Base-by-base conservation (phyloP, 2,113 vertebrate genomes). In the Labeo catla region DNA sequence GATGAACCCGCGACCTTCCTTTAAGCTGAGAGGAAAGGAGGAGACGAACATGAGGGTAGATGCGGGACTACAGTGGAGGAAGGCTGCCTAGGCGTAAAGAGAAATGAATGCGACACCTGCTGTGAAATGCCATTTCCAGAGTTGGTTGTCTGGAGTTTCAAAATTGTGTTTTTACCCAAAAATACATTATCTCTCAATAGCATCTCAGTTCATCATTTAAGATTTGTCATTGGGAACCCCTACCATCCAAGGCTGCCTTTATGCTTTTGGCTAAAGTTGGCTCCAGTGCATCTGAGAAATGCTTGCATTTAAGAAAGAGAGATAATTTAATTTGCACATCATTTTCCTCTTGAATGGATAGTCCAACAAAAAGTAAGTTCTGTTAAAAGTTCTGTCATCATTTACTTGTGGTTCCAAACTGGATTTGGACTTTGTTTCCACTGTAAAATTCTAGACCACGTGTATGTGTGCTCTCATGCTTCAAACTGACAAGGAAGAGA, bases 1-100 rank as follows among this genome's bases (percentile, higher is more conserved):
- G 84, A 77, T 83, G 83, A 85, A 84, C 83, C 59, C 23, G 4
- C 21, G 49, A 66, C 83, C 77, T 88, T 52, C 68, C 34, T 76
- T 84, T 74, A 28, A 84, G 81, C 76, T 54, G 54, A 84, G 68
- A 81, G 52, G 49, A 73, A 76, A 13, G 16, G 66, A 76, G 57
- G 54, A 79, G 74, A 28, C 7, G 47, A 65, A 54, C 8, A 59
- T 23, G 45, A 61, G 50, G 54, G 70, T 47, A 54, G 57, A 68
- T 15, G 19, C 34, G 15, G 12, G 45, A 66, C 23, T 12, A 16
- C 21, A 36, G 15, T 52, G 13, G 45, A 34, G 79, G 11, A 83
- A 28, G 65, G 9, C 2, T 70, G 81, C 54, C 63, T 66, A 39
- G 63, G 47, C 45, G 2, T 36, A n/a, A 70, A 83, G 65, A 54